Evolutionary conservation across 2,888 invertebrate genomes (phyloP), one percentile per base, ranked within the genome.

Genomic region (Acanthosepion pharaonis): DNA sequence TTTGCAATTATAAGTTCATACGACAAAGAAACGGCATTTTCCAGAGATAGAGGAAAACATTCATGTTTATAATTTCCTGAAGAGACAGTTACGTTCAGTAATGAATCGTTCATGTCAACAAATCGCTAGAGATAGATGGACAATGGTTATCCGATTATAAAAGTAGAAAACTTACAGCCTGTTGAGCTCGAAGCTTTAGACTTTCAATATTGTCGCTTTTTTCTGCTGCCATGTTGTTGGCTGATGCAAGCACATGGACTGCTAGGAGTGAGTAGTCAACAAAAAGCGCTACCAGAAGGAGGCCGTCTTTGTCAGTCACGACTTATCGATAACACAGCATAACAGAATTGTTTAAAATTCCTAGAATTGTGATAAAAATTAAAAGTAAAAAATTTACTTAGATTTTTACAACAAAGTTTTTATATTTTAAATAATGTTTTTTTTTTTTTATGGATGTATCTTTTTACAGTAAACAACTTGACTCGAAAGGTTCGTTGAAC

Each of bases 171-270:
- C 51, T 92, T 92, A 92, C 92, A 28, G 92, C 92, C 92, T 49
- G 49, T 92, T 92, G 92, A 92, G 92, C 92, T 33, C 92, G 51
- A 92, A 92, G 48, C 15, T n/a, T 92, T 8, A 92, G 49, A 49
- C 49, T 49, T 11, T 92, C 92, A 49, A 92, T 92, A 51, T 92
- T 51, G 33, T 92, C 92, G 9, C 78, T n/a, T n/a, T 20, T n/a
- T n/a, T 4, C 78, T n/a, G 78, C 78, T 92, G 92, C 92, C 92
- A 92, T 92, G 92, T 92, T 92, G 49, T 49, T 25, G n/a, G 25
- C 48, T 48, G 28, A 92, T 28, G 28, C 20, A 33, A 92, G 92
- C 92, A 48, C 92, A 48, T 92, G 92, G 92, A 48, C 25, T 92
- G 23, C 48, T 42, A 42, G 28, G 2, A 15, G 25, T 49, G 92